A percentile compares a stretch with the other conserved stretches of the same genome.
phyloP scores from a whole-genome alignment of 2,113 vertebrate genomes.

The Perccottus glenii region DNA sequence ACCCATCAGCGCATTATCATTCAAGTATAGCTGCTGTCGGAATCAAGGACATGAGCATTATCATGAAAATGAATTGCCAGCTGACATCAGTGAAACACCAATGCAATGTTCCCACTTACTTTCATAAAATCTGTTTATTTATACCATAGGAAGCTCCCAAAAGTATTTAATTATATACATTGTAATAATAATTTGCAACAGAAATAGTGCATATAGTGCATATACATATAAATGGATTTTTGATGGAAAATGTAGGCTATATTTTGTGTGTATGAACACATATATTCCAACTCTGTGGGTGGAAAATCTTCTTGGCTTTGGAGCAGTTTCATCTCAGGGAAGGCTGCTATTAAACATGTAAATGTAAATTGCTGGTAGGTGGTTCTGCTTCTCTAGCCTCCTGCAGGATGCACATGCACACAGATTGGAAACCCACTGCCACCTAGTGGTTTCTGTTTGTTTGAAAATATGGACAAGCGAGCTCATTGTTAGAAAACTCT shows the following conservation, averaged over 20 bases:
- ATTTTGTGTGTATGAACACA: conserved; percentile 3
- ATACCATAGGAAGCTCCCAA: too few relatives aligned
- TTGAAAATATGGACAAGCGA: neutral
- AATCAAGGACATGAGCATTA: conserved; percentile 67
- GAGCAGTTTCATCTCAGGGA: conserved; percentile 48
- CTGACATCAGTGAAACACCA: conserved; percentile 54
- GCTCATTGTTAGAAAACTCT: conserved; percentile 11
- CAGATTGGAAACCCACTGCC: conserved; percentile 72
- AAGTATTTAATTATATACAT: neutral
- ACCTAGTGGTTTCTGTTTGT: conserved; percentile 61
- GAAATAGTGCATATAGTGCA: conserved; percentile 6
- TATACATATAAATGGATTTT: conserved; percentile 21
- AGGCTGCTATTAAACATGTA: conserved; percentile 67
- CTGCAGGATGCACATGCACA: conserved; percentile 20
- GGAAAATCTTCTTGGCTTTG: conserved; percentile 56
- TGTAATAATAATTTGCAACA: neutral
- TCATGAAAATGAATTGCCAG: conserved; percentile 61
- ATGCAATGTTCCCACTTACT: conserved; percentile 13
- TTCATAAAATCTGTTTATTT: too few relatives aligned
- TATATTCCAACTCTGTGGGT: conserved; percentile 60
- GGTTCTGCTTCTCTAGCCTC: conserved; percentile 60
- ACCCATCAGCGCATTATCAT: conserved; percentile 67
- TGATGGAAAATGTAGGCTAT: conserved; percentile 20
- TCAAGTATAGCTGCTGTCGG: conserved; percentile 63
- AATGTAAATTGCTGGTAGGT: conserved; percentile 69